A percentile compares a stretch with the other conserved stretches of the same genome.
Evolutionary conservation across 2,113 vertebrate genomes (phyloP).

Genomic region (Crotalus horridus): DNA sequence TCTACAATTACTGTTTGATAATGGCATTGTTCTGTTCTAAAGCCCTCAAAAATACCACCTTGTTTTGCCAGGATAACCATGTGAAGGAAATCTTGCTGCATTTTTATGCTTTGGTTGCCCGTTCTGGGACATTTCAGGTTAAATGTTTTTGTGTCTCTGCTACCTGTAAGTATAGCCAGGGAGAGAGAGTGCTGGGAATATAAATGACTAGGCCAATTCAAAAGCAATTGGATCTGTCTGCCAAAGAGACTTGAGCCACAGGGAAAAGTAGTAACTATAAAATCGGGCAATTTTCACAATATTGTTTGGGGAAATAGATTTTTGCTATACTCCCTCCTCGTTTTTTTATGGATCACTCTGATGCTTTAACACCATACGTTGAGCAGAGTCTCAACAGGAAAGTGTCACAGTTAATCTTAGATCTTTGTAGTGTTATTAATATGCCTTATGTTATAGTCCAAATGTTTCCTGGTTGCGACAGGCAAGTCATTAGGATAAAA

Average conservation of each 20-base stretch:
- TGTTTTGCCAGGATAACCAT: not conserved
- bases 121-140: not conserved
- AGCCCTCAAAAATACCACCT: not conserved
- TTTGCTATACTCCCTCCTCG: conserved; percentile 25
- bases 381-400: conserved; percentile 25
- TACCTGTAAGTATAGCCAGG: not conserved
- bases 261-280: conserved; percentile 39
- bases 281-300: conserved; percentile 40
- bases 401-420: not conserved
- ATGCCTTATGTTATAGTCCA: not conserved
- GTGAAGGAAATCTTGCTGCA: not conserved
- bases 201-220: conserved; percentile 22
- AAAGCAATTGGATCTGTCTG: conserved; percentile 32
- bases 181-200: not conserved
- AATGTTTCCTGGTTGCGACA: not conserved
- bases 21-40: not conserved
- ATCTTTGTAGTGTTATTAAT: not conserved
- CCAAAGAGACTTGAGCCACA: conserved; percentile 9
- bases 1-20: not conserved
- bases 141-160: not conserved
- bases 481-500: not conserved
- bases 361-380: not conserved
- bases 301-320: conserved; percentile 43
- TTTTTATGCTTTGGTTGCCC: not conserved
- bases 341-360: not conserved